Percentiles rank a stretch among this genome's conserved stretches.
phyloP scores from a whole-genome alignment of 2,797 vertebrate genomes.

The Apodemus agrarius region DNA sequence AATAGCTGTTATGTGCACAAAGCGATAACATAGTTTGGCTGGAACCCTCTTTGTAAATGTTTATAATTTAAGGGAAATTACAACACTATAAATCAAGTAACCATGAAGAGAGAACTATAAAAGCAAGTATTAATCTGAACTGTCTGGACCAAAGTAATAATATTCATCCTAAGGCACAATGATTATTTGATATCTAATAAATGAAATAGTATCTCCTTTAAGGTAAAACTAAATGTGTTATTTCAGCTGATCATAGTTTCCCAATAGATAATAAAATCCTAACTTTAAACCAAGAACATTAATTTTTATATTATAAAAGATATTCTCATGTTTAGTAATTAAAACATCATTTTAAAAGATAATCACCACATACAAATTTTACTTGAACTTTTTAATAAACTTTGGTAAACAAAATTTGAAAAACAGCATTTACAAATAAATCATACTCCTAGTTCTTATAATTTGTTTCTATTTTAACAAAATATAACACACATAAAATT shows the following conservation, averaged over 20 bases:
- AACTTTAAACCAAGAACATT: constrained; percentile 13
- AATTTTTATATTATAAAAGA: constrained; percentile 26
- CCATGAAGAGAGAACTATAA: constrained; percentile 42
- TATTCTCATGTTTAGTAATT: neutral
- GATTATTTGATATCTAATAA: constrained; percentile 34
- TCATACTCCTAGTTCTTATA: constrained; percentile 24
- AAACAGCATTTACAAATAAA: constrained; percentile 64
- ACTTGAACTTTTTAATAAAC: neutral
- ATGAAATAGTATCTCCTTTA: neutral
- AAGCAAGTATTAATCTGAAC: constrained; percentile 34
- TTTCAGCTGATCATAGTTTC: neutral
- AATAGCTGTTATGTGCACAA: constrained; percentile 23
- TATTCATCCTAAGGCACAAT: constrained; percentile 10
- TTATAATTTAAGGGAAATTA: constrained; percentile 56
- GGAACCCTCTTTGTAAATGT: constrained; percentile 15
- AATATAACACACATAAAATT: constrained; percentile 50
- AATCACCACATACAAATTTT: constrained; percentile 30
- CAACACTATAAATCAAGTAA: constrained; percentile 56
- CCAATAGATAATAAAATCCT: neutral
- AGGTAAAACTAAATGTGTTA: neutral
- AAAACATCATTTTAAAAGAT: constrained; percentile 53
- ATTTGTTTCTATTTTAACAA: constrained; percentile 64
- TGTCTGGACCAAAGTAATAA: constrained; percentile 35
- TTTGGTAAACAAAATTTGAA: constrained; percentile 36
- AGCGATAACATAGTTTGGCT: constrained; percentile 28